These are phyloP conservation scores for Psilopsiagon aurifrons DNA, from an alignment of 2,113 vertebrate species.

Conservation along the genomic window DNA sequence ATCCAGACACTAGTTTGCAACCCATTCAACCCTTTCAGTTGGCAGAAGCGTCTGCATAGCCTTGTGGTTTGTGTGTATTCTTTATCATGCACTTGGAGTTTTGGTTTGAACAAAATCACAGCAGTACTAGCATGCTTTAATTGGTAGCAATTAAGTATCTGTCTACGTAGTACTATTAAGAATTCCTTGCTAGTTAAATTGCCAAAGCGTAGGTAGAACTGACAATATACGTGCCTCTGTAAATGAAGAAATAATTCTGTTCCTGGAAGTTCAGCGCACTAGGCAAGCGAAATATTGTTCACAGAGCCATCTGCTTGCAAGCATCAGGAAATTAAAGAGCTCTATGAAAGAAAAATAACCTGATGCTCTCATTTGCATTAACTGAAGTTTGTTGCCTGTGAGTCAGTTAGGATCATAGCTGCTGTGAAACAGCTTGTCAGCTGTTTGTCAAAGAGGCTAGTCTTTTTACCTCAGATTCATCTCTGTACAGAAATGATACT, in stretches of 20 bases:
- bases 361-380: not conserved
- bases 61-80: not conserved
- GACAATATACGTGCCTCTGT: not conserved
- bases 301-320: not conserved
- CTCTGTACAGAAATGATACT: not conserved
- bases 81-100: not conserved
- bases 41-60: not conserved
- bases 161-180: not conserved
- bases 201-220: not conserved
- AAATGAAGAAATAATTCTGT: not conserved
- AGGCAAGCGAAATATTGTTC: not conserved
- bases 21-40: not conserved
- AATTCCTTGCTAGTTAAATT: not conserved
- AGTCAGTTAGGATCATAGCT: not conserved
- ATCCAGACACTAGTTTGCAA: not conserved
- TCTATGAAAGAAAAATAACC: not conserved
- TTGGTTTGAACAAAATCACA: not conserved
- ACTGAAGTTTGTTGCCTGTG: not conserved
- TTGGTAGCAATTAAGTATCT: not conserved
- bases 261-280: not conserved
- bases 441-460: not conserved
- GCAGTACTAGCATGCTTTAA: not conserved
- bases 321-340: not conserved
- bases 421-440: not conserved
- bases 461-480: not conserved